These are phyloP conservation scores for Fistularia commersonii DNA, from an alignment of 2,797 vertebrate genomes.

Conservation along the genomic window DNA sequence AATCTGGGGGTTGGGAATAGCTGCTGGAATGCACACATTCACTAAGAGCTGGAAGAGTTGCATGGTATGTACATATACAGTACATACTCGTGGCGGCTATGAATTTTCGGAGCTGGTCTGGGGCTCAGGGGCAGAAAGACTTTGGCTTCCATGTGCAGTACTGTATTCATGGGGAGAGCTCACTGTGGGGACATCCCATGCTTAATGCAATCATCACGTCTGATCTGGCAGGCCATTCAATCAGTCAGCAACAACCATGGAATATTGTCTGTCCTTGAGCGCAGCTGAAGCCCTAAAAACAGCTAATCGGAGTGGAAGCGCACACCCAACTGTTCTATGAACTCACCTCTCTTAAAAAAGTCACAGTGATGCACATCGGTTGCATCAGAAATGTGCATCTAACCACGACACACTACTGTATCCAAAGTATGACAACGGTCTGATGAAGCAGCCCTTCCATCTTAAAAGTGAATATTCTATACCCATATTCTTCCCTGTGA, in stretches of 20 bases:
- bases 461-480: too few relatives aligned
- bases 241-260: conserved; percentile 52
- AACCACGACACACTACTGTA: too few relatives aligned
- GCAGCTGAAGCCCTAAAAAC: conserved; percentile 60
- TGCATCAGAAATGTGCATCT: too few relatives aligned
- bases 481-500: too few relatives aligned
- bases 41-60: conserved; percentile 52
- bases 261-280: conserved; percentile 46
- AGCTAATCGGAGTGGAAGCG: conserved; percentile 13
- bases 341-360: conserved; percentile 10
- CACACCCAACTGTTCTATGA: conserved; percentile 37
- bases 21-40: conserved; percentile 29
- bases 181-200: conserved; percentile 21
- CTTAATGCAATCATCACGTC: conserved; percentile 54
- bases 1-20: conserved; percentile 13
- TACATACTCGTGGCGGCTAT: conserved; percentile 1
- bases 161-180: conserved; percentile 63
- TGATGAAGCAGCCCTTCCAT: too few relatives aligned
- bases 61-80: conserved; percentile 30
- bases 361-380: too few relatives aligned
- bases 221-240: conserved; percentile 53
- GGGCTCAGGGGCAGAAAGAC: conserved; percentile 48
- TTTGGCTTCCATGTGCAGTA: conserved; percentile 38
- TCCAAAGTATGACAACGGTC: too few relatives aligned
- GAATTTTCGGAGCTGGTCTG: conserved; percentile 7